Conservation (phyloP, 2,113 vertebrate species). For the Alces alces region DNA sequence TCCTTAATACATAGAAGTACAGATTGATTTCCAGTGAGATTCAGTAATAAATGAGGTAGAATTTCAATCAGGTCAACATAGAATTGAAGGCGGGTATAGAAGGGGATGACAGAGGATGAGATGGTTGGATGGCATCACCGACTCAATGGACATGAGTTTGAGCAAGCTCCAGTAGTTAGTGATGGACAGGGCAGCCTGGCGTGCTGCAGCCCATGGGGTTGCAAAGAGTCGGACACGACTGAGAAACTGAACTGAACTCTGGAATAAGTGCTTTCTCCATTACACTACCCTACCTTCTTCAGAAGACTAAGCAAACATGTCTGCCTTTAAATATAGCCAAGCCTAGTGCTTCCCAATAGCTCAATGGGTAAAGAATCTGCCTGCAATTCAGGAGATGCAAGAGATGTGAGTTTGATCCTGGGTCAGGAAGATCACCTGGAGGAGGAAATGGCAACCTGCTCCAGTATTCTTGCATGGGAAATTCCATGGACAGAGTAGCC, state of each 20-base stretch:
- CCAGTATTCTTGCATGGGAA: background rate
- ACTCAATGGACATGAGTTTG: background rate
- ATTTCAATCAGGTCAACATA: background rate
- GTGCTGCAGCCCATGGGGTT: background rate
- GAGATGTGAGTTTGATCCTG: background rate
- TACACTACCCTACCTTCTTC: background rate
- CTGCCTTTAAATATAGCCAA: background rate
- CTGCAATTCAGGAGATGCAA: background rate
- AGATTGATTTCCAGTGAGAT: background rate
- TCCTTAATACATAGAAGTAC: background rate
- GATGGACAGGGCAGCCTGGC: background rate
- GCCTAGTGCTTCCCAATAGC: background rate
- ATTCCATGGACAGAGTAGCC: background rate
- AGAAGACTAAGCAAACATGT: background rate
- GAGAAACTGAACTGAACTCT: background rate
- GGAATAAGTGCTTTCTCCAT: background rate
- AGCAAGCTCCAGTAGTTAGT: fast-evolving
- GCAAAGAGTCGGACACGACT: fast-evolving
- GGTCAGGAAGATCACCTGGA: background rate
- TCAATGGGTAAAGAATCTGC: background rate
- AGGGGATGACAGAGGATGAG: background rate
- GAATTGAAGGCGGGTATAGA: background rate
- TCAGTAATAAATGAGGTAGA: background rate
- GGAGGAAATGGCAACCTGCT: background rate
- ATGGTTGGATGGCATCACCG: background rate